phyloP scores from a whole-genome alignment of 92 coral and sea anemone species.

The Micromussa lordhowensis region DNA sequence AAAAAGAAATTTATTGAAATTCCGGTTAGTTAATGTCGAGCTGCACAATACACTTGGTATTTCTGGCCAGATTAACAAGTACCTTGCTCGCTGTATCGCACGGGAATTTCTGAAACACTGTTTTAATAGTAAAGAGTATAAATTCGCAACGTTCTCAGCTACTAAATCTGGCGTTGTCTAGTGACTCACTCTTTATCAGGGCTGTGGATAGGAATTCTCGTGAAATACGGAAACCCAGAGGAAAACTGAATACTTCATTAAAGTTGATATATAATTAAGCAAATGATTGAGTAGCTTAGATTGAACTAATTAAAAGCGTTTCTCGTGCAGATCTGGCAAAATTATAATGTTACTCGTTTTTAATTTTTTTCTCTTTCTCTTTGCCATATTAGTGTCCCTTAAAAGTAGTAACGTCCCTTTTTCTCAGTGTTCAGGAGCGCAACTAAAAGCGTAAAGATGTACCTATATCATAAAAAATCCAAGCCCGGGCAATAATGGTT shows the following conservation, averaged over 20 bases:
- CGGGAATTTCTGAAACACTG: background rate
- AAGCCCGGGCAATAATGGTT: too few species aligned
- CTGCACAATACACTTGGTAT: background rate
- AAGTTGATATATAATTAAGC: background rate
- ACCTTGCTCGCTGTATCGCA: background rate
- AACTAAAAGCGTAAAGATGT: too few species aligned
- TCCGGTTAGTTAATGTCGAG: background rate
- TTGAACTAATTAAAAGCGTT: background rate
- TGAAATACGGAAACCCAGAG: too few species aligned
- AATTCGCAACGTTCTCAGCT: too few species aligned
- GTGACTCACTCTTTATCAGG: background rate
- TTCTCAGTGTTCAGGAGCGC: too few species aligned
- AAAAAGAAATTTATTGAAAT: background rate
- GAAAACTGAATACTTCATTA: background rate
- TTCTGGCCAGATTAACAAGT: background rate
- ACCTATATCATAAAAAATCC: too few species aligned
- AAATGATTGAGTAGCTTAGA: background rate
- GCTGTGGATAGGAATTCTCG: too few species aligned
- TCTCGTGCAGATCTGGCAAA: background rate
- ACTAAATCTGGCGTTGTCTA: background rate
- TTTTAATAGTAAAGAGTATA: too few species aligned
- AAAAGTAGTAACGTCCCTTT: too few species aligned
- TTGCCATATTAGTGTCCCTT: too few species aligned
- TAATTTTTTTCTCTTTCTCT: too few species aligned
- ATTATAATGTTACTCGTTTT: too few species aligned